phyloP scores from a whole-genome alignment of 92 coral and sea anemone species.

The Metridium senile region DNA sequence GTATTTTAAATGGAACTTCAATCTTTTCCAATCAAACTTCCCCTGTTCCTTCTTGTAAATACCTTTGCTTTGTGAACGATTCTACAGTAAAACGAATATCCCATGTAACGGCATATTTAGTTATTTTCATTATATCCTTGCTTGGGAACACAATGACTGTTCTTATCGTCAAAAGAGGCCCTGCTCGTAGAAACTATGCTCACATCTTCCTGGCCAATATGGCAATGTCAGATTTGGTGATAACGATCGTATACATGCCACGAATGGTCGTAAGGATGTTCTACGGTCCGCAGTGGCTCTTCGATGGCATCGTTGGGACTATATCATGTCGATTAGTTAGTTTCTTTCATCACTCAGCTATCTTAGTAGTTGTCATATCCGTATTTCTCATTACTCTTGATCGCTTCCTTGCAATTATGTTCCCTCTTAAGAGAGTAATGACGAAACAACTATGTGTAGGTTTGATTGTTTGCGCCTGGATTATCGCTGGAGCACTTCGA shows the following conservation, averaged over 20 bases:
- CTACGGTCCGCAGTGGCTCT: slow-evolving; percentile 35
- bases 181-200: too few species aligned
- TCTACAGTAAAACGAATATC: too few species aligned
- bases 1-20: too few species aligned
- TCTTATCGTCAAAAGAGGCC: too few species aligned
- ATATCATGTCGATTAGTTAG: slow-evolving; percentile 48
- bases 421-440: slow-evolving; percentile 43
- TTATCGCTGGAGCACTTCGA: too few species aligned
- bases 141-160: slow-evolving; percentile 50
- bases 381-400: slow-evolving; percentile 34
- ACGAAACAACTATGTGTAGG: too few species aligned
- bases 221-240: slow-evolving; percentile 48
- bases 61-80: too few species aligned
- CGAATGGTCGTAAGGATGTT: slow-evolving; percentile 47
- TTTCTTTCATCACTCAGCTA: slow-evolving; percentile 41
- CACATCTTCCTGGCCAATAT: slow-evolving; percentile 45
- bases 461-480: too few species aligned
- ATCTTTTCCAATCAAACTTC: too few species aligned
- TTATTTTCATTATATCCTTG: slow-evolving; percentile 41
- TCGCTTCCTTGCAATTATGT: slow-evolving; percentile 47
- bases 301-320: slow-evolving; percentile 37
- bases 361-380: slow-evolving; percentile 44
- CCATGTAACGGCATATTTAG: slow-evolving; percentile 33
- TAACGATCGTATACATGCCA: slow-evolving; percentile 53
- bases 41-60: too few species aligned